Conservation (phyloP, 2,888 invertebrate genomes). For the Desoria tigrina region DNA sequence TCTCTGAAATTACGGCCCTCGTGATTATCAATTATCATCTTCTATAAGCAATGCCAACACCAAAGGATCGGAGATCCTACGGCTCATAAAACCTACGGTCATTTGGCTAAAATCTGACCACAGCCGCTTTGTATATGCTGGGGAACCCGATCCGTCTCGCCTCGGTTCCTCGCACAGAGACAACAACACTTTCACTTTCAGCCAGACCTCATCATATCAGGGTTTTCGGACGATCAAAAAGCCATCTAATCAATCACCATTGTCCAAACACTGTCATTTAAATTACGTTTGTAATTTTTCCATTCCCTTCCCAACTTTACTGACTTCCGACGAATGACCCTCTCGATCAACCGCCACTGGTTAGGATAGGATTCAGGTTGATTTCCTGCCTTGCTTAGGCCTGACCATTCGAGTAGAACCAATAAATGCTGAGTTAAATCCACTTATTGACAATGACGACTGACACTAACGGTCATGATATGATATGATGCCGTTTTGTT, state of each 20-base stretch:
- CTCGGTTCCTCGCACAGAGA: background rate
- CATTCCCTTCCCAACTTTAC: no score
- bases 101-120: no score
- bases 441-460: no score
- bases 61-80: background rate
- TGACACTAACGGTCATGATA: no score
- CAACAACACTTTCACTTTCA: background rate
- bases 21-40: background rate
- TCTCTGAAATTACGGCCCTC: slow-evolving; percentile 9
- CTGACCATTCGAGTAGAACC: no score
- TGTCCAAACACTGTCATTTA: slow-evolving; percentile 25
- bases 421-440: no score
- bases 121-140: background rate
- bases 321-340: no score
- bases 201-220: background rate
- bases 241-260: slow-evolving; percentile 3
- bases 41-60: slow-evolving; percentile 2
- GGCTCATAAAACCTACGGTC: no score
- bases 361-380: no score
- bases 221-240: slow-evolving; percentile 15
- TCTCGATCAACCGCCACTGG: no score
- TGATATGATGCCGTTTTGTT: no score
- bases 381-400: no score
- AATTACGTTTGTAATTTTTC: slow-evolving; percentile 2
- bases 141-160: slow-evolving; percentile 16